Evolutionary conservation across 2,888 invertebrate species (phyloP).

Genomic region (Ectemnius continuus): DNA sequence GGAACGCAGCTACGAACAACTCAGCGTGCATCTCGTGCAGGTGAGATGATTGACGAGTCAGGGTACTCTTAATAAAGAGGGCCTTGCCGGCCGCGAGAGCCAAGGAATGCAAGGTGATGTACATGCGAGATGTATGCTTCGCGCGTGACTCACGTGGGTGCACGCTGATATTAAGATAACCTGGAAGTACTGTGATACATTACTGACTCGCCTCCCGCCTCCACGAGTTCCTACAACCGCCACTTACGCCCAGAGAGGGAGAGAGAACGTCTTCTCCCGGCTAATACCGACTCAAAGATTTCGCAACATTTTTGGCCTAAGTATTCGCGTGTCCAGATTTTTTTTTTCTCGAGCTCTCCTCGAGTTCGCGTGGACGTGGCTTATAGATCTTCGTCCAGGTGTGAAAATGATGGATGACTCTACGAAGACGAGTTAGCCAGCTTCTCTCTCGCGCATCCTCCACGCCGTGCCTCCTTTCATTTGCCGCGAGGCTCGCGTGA

Average conservation of each 20-base stretch:
- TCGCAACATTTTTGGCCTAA: background rate
- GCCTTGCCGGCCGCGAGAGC: constrained; percentile 2
- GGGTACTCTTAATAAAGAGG: constrained; percentile 3
- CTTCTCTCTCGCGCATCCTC: constrained; percentile 31
- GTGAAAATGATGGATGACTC: constrained; percentile 69
- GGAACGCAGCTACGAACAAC: background rate
- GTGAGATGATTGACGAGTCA: constrained; percentile 3
- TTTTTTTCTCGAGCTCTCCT: constrained; percentile 20
- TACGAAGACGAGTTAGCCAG: constrained; percentile 47
- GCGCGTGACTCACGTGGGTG: constrained; percentile 61
- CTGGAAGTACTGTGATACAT: constrained; percentile 52
- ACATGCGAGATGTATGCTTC: constrained; percentile 59
- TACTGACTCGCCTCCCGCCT: constrained; percentile 59
- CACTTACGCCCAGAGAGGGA: too few relatives aligned
- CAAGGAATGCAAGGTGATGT: constrained; percentile 57
- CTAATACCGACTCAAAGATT: too few relatives aligned
- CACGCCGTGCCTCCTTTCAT: constrained; percentile 51
- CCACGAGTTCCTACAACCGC: too few relatives aligned
- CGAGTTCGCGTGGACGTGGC: constrained; percentile 35
- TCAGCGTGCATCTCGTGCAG: background rate
- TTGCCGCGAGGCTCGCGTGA: constrained; percentile 54
- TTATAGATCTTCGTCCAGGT: constrained; percentile 63
- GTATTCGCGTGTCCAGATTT: background rate
- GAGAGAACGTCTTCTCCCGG: too few relatives aligned
- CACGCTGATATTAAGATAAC: constrained; percentile 47